Evolutionary conservation across 2,888 invertebrate genomes (phyloP), one percentile per base, ranked within the genome.

Genomic region (Cremastinae sp.): DNA sequence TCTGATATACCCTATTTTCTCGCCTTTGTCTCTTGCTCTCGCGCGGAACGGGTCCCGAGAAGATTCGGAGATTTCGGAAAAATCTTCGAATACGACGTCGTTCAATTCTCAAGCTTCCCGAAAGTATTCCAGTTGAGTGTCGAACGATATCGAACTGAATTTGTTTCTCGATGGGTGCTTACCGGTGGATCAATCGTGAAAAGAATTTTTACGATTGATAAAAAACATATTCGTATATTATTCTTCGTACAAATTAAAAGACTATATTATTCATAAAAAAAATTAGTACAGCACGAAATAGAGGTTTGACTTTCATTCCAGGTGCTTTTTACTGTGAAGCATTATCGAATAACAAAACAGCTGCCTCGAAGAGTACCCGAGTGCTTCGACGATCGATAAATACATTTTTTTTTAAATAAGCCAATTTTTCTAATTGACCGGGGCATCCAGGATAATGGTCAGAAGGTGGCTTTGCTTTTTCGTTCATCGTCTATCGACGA

Each of bases 341-440:
- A 14, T 14, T 16, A 16, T 28, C 43, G 7, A 9, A 14, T 8
- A 20, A 20, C 28, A 64, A n/a, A 62, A 81, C 85, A 87, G 85
- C 86, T 84, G 85, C 74, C 73, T 59, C 20, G 38, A 8, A 22
- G 7, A 43, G 16, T 83, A 82, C 82, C 83, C 84, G 84, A 81
- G 54, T 78, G 78, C 61, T 65, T 75, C 79, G 80, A 77, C 78
- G 78, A 10, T 34, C 80, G 79, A 83, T 87, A 85, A 28, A 87
- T 87, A 82, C 86, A 87, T 87, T 86, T 87, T 86, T 83, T 86
- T 85, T 85, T 84, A 84, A 87, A 87, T 87, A 87, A 85, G 28
- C 5, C 87, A 86, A 85, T 86, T 85, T 83, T 84, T 85, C 82
- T 88, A 87, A 88, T 88, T 88, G 86, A 81, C 71, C 78, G 20